Evolutionary conservation across 2,797 vertebrate species (phyloP), one percentile per base, ranked within the genome.

Genomic region (Gymnothorax reevesii): DNA sequence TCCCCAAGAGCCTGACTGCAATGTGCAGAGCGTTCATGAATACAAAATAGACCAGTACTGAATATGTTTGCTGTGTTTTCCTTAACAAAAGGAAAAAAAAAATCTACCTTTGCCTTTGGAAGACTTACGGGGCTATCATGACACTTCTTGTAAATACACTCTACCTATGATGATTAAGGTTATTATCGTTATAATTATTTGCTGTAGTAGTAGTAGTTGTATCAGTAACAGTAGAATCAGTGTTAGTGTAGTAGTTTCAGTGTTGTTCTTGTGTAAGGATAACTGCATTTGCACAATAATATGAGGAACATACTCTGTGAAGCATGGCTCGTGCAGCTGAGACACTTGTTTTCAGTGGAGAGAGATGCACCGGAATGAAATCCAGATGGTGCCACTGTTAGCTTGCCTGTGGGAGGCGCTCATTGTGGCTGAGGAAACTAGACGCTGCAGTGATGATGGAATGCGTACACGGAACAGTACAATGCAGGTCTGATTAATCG

Each of bases 311-410:
- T 25, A 10, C n/a, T 0, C 8, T 25, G 9, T n/a, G 17, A 20
- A 69, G 64, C 22, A 69, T 69, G 64, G n/a, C 64, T 9, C 2
- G 25, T 25, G 12, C 64, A 25, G 64, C 64, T 69, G 64, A 69
- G 64, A 2, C 64, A 9, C n/a, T n/a, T 25, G 64, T 69, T 69
- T n/a, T 9, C 25, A 9, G 64, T 7, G 64, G 64, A 69, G 64
- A 22, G 64, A 69, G 7, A 22, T 69, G 64, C 64, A 22, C 64
- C 64, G 22, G 64, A 69, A 25, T 10, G 6, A 1, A n/a, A 73
- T 27, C 69, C 69, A 73, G 69, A 73, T 73, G 69, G 25, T 33
- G 69, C 69, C 69, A 33, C 25, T 73, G 69, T 73, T 73, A 25
- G 33, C 69, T 25, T 73, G 69, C 69, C 69, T 42, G 69, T 42